Evolutionary conservation across 1,140 invertebrate genomes (phyloP).

Genomic region (Scaptodrosophila lebanonensis): DNA sequence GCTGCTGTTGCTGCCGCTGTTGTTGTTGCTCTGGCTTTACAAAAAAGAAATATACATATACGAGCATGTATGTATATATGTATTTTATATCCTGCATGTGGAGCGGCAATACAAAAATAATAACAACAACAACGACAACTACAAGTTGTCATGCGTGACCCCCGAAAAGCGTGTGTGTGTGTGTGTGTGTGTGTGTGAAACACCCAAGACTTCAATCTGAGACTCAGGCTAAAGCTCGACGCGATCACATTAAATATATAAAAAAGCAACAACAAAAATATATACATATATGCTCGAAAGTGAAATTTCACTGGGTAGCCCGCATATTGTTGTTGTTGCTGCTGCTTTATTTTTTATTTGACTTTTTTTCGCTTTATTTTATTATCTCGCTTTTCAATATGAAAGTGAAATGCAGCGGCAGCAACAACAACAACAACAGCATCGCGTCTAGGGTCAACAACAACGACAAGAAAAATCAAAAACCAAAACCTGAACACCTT

Average conservation of each 20-base stretch:
- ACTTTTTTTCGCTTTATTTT: conserved; percentile 6
- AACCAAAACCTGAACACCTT: neutral
- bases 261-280: neutral
- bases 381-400: conserved; percentile 17
- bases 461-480: conserved; percentile 17
- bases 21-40: no score
- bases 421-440: conserved; percentile 7
- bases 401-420: conserved; percentile 49
- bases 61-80: no score
- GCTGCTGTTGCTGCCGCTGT: no score
- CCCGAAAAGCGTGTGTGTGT: conserved; percentile 15
- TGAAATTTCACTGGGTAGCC: conserved; percentile 63
- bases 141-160: conserved; percentile 55
- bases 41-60: no score
- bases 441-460: neutral
- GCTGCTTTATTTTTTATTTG: conserved; percentile 28
- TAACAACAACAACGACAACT: no score
- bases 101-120: no score
- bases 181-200: no score
- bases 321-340: conserved; percentile 16
- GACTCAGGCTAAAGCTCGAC: no score
- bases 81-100: no score
- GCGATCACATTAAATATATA: no score
- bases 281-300: conserved; percentile 27
- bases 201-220: no score